phyloP scores from a whole-genome alignment of 1,140 invertebrate species.

The Lasaia peninsularis region DNA sequence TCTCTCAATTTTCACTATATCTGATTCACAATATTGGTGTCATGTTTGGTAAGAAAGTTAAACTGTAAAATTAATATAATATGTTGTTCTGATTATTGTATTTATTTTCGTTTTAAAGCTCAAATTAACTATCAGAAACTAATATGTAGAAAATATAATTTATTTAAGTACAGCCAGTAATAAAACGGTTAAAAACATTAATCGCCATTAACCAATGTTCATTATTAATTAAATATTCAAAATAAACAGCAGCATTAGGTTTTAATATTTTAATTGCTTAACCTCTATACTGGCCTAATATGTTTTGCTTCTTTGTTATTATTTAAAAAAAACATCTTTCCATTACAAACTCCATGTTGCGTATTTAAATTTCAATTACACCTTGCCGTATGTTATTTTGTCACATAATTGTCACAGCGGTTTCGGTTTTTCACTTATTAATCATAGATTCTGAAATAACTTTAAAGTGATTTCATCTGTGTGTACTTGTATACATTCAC shows the following conservation, averaged over 20 bases:
- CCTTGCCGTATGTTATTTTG: background rate
- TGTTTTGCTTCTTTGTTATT: background rate
- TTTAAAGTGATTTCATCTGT: background rate
- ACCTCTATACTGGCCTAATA: conserved; percentile 1
- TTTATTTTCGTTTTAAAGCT: background rate
- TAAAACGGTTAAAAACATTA: background rate
- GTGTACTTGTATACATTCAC: conserved; percentile 1
- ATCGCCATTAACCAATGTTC: background rate
- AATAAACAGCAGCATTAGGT: background rate
- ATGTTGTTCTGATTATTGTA: too few relatives aligned
- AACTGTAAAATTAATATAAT: too few relatives aligned
- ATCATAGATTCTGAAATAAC: background rate
- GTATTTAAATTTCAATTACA: background rate
- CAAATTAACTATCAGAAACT: background rate
- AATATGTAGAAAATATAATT: background rate
- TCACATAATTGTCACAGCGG: background rate
- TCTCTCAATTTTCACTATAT: too few relatives aligned
- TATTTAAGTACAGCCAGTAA: conserved; percentile 1
- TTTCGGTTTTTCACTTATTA: background rate
- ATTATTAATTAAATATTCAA: background rate
- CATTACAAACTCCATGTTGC: background rate
- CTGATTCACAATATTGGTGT: too few relatives aligned
- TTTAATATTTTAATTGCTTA: background rate
- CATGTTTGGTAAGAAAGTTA: too few relatives aligned
- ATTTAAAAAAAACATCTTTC: background rate